Evolutionary conservation across 2,113 vertebrate species (phyloP), one percentile per base, ranked within the genome.

Genomic region (Catharus fuscescens): DNA sequence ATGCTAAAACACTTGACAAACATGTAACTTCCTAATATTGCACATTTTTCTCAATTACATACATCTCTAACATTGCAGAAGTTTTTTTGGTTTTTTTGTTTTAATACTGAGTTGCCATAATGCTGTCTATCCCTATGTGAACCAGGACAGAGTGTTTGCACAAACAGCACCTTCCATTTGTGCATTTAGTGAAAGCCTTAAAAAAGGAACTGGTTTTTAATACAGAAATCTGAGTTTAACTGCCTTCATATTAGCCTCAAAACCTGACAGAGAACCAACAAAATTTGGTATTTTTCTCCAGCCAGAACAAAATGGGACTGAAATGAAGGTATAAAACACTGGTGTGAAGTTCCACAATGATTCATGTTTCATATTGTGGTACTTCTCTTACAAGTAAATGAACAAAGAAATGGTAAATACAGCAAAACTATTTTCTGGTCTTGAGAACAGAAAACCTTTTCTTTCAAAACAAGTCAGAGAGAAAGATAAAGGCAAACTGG

Each of bases 111-210:
- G 12, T 18, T 31, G 23, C 7, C 24, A 26, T 5, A 47, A 73
- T 1, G 5, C 5, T 65, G 54, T 38, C 14, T 40, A 21, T 53
- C 50, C 23, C 15, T 24, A 4, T 0, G 5, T 15, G 14, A 18
- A 45, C 23, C 26, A 20, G 53, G 88, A 69, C 17, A 61, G 1
- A 3, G 6, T 59, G 40, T 28, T 31, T 13, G 10, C 20, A 62
- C 26, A 32, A 53, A 36, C 26, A 14, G 7, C 5, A 36, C 31
- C 65, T 79, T 52, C 19, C 6, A 48, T 47, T 86, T 76, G 17
- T 40, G n/a, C 15, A 72, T 89, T 83, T 45, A 79, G 29, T 88
- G 95, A 95, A 78, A 88, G 48, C 60, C n/a, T 79, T 44, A 36
- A 29, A 85, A 86, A 87, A 34, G 34, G 52, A 95, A 54, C 16